These are phyloP conservation scores for Enteromius thamalakanensis DNA, from an alignment of 2,797 vertebrate species.

Conservation along the genomic window DNA sequence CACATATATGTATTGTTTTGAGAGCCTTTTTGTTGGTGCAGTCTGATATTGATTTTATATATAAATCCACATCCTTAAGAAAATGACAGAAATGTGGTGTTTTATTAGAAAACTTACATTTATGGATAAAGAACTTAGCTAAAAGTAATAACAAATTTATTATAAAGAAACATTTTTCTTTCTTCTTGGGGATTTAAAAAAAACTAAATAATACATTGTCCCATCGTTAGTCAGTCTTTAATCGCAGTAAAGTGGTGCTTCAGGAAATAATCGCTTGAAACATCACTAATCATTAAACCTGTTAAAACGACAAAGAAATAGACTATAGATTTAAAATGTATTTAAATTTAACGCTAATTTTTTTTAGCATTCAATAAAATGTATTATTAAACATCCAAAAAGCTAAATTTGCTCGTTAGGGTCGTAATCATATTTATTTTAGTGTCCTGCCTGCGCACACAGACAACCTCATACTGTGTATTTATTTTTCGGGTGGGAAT, in stretches of 20 bases:
- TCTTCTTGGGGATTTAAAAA: no score
- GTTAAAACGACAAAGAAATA: not conserved
- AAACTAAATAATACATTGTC: no score
- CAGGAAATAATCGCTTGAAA: not conserved
- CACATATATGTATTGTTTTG: no score
- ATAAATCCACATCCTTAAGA: no score
- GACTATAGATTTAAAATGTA: not conserved
- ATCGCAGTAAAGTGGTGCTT: not conserved
- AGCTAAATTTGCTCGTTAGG: not conserved
- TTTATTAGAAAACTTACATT: no score
- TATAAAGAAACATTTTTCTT: no score
- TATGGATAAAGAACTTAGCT: no score
- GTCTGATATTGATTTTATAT: no score
- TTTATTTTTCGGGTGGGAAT: conserved; percentile 56
- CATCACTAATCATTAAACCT: not conserved
- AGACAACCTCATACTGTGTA: not conserved
- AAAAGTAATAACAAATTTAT: no score
- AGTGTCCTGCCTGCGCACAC: not conserved
- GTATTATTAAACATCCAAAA: not conserved
- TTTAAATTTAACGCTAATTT: no score
- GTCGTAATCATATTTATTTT: conserved; percentile 19
- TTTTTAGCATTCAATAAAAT: not conserved
- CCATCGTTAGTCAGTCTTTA: not conserved
- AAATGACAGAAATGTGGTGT: no score
- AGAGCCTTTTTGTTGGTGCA: no score